Percentiles rank a stretch among this genome's conserved stretches.
These are phyloP conservation scores for Spilogale gracilis DNA, from an alignment of 2,113 vertebrate genomes.

Conservation along the genomic window DNA sequence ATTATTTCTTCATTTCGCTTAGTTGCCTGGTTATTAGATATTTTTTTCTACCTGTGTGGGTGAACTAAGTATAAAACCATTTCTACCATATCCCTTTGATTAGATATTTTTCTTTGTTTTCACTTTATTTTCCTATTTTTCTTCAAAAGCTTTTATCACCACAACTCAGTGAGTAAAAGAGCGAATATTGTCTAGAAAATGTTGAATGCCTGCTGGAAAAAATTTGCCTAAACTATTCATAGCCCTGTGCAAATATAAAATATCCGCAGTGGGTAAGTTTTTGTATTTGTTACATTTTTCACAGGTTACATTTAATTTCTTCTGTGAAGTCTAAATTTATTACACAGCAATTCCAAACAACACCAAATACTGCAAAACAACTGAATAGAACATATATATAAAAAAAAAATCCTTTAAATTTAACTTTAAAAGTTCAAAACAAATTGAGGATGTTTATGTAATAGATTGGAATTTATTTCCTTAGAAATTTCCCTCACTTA, in stretches of 20 bases:
- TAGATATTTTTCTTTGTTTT: neutral
- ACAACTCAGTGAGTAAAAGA: neutral
- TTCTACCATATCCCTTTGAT: neutral
- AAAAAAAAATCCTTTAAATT: neutral
- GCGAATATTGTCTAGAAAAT: neutral
- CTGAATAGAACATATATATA: neutral
- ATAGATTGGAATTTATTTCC: conserved; percentile 2
- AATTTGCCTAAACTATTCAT: neutral
- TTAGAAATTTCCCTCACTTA: neutral
- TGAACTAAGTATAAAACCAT: neutral
- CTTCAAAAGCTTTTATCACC: neutral
- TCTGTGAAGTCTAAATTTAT: conserved; percentile 43
- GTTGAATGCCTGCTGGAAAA: neutral
- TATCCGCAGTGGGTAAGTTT: neutral
- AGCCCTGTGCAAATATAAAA: neutral
- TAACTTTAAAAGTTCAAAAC: neutral
- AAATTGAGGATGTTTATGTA: neutral
- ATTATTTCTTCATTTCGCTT: neutral
- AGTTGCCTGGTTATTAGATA: neutral
- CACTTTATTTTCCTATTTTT: conserved; percentile 8
- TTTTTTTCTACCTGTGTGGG: neutral
- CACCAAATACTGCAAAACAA: conserved; percentile 48
- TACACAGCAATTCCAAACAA: conserved; percentile 58
- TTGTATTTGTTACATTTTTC: conserved; percentile 27
- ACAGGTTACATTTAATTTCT: conserved; percentile 16